Base-by-base conservation (phyloP, 2,797 vertebrate genomes). In the Dromococcyx pavoninus region DNA sequence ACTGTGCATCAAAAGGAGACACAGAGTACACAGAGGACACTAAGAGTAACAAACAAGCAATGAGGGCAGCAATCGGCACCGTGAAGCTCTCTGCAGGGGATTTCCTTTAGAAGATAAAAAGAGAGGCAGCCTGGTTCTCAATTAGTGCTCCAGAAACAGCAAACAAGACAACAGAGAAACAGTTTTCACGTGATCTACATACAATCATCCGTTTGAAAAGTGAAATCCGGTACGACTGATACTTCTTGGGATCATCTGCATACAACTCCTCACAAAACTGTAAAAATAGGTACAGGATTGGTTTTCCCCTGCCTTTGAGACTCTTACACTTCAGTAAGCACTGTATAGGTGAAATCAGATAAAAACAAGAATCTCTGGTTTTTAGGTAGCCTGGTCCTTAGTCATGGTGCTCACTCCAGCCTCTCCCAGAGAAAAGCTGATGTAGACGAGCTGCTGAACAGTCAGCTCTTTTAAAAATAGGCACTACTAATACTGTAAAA, bases 201-300 rank as follows among this genome's bases (percentile, higher is more conserved):
- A 99, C 99, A 99, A 99, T 99, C 98, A 99, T 99, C 98, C 99
- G 98, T 92, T 98, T 99, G 98, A 99, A 99, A 97, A 99, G 98
- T 98, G 98, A 98, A 98, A 99, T 98, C 98, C 98, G 98, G 97
- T 98, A 98, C 95, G 98, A 98, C 56, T 98, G 97, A 98, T 98
- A 99, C 96, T 99, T 98, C 98, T 98, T 98, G 95, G 99, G 99
- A 94, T 99, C 99, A 94, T 99, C 99, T 96, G 98, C 98, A 98
- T 98, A 98, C 98, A 99, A 98, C 96, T 99, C 99, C 99, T 99
- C 99, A 98, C 95, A 98, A 98, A 98, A 98, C 98, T 98, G 98
- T 96, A 98, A 98, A 98, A 98, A 98, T 89, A 98, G 98, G 98
- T 65, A 98, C 91, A 98, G 96, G 88, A 94, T 94, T 93, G 94